Percentiles rank a stretch among this genome's conserved stretches.
Evolutionary conservation across 2,797 vertebrate species (phyloP).

Genomic region (Macropus fuliginosus): DNA sequence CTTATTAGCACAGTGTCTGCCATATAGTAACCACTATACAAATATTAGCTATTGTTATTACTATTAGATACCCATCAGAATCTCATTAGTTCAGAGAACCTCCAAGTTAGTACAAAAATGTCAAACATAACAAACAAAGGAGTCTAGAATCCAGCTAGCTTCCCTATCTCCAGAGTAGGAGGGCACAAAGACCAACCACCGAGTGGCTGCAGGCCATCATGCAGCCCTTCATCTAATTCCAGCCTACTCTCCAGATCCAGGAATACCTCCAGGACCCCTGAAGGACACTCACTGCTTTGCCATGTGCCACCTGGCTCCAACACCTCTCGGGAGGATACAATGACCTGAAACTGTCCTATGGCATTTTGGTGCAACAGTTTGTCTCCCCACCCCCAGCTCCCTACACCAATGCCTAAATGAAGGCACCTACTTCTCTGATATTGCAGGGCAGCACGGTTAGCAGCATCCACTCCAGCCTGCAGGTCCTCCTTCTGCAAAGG

Average conservation of each 20-base stretch:
- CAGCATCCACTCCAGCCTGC: conserved; percentile 91
- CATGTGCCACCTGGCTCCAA: background rate
- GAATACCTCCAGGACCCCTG: background rate
- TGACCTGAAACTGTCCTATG: background rate
- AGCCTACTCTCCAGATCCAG: background rate
- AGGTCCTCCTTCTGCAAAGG: conserved; percentile 93
- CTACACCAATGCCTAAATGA: background rate
- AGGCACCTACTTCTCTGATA: conserved; percentile 89
- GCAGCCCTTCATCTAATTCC: background rate
- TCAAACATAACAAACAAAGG: background rate
- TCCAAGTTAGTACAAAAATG: background rate
- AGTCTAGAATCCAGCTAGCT: background rate
- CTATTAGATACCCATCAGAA: background rate
- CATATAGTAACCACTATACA: background rate
- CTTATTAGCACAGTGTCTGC: background rate
- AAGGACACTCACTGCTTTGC: background rate
- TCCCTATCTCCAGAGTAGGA: background rate
- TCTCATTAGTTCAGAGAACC: background rate
- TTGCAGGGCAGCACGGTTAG: conserved; percentile 89
- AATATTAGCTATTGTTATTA: background rate
- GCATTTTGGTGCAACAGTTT: background rate
- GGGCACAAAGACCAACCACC: background rate
- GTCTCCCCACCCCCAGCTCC: background rate
- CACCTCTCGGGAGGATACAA: background rate
- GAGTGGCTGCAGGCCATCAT: too few relatives aligned